Evolutionary conservation across 2,888 invertebrate genomes (phyloP), one percentile per base, ranked within the genome.

Genomic region (Diloba caeruleocephala): DNA sequence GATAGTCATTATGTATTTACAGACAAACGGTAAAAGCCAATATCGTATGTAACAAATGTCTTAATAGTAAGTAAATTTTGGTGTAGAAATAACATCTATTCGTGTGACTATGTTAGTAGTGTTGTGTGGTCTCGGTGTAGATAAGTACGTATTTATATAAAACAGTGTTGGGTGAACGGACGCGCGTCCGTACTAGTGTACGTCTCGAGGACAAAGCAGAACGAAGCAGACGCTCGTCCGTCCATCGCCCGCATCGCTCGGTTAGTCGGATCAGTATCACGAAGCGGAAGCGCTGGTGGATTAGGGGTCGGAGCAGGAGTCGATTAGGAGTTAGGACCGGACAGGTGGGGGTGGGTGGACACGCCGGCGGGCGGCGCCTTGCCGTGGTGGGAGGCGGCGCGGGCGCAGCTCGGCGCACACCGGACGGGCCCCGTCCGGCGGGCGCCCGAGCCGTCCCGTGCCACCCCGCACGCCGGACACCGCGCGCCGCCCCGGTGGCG

Each of bases 31-130:
- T 77, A 59, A 71, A 83, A 85, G 88, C 88, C 88, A 89, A 88
- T 88, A 82, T 78, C 78, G 81, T 81, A 87, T 72, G 78, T 81
- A 76, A 79, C 75, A 82, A 52, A 61, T 57, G 67, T 66, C 68
- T 69, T 79, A 78, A 70, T 53, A 81, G 78, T 84, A 82, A 71
- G 68, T 66, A 69, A 90, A 89, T 89, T 92, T 90, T 86, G 92
- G 93, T 92, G 93, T 92, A 90, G 84, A 92, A 93, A 93, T 93
- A 93, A 93, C 93, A 93, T 93, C 93, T 93, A 92, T 92, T 84
- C 70, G 90, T 92, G 92, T 91, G 72, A 82, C 81, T 81, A 86
- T 90, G 91, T 92, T 83, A 91, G 90, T 90, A 92, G 91, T 92
- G 92, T 92, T 90, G 91, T 92, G 93, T 93, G 82, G 78, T 87